Evolutionary conservation across 2,888 invertebrate genomes (phyloP).

Genomic region (Stramonita haemastoma): DNA sequence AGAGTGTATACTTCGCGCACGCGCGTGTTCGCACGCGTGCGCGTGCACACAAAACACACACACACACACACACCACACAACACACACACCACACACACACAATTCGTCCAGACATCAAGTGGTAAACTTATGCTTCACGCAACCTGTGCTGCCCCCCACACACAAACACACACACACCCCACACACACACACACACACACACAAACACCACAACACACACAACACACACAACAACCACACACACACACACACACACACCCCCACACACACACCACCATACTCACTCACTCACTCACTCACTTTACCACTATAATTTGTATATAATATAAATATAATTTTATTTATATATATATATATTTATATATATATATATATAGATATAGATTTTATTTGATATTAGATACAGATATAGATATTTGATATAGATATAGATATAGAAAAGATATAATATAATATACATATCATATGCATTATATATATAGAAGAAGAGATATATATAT

Average conservation of each 20-base stretch:
- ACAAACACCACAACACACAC: background rate
- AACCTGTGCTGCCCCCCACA: background rate
- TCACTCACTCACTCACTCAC: too few relatives aligned
- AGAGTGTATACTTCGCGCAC: background rate
- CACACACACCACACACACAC: background rate
- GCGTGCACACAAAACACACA: background rate
- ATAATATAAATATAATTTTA: too few relatives aligned
- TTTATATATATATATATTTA: too few relatives aligned
- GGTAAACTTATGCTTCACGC: too few relatives aligned
- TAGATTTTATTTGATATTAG: too few relatives aligned
- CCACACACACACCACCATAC: too few relatives aligned
- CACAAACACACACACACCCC: background rate
- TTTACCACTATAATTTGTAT: too few relatives aligned
- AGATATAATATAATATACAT: background rate
- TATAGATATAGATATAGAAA: background rate
- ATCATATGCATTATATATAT: background rate
- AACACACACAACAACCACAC: background rate
- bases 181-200: background rate
- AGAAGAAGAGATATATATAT: background rate
- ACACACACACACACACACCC: background rate
- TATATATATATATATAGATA: too few relatives aligned
- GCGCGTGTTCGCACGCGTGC: background rate
- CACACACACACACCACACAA: slow-evolving; percentile 1
- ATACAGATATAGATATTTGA: too few relatives aligned
- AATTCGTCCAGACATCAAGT: background rate